phyloP scores from a whole-genome alignment of 2,113 vertebrate genomes.

The Pungitius pungitius region DNA sequence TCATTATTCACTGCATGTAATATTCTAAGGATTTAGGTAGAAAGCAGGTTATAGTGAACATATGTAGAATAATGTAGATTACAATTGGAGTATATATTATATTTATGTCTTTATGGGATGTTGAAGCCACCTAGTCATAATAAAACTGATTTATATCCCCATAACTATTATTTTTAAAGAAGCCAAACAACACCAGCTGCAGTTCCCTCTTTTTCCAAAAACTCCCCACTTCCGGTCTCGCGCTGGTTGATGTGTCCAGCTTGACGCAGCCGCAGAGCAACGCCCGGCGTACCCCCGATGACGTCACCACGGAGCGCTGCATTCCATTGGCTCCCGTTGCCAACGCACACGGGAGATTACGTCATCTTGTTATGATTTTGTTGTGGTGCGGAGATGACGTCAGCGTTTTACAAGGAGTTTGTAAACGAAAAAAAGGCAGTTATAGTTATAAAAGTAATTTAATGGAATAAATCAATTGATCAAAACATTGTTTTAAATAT shows the following conservation, averaged over 20 bases:
- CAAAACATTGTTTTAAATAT: too few species aligned
- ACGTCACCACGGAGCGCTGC: slow-evolving; percentile 19
- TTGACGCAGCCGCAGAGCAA: slow-evolving; percentile 28
- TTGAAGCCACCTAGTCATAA: too few species aligned
- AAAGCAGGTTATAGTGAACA: too few species aligned
- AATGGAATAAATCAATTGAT: neutral
- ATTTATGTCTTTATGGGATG: too few species aligned
- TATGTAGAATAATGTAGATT: too few species aligned
- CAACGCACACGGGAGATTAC: slow-evolving; percentile 30
- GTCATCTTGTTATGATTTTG: slow-evolving; percentile 41
- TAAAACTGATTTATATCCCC: too few species aligned
- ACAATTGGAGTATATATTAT: too few species aligned
- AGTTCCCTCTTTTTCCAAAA: neutral
- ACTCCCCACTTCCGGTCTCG: neutral
- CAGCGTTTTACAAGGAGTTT: slow-evolving; percentile 21
- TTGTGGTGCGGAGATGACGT: slow-evolving; percentile 46
- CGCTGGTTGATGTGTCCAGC: neutral
- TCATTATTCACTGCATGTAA: too few species aligned
- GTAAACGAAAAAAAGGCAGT: slow-evolving; percentile 6
- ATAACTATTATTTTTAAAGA: too few species aligned
- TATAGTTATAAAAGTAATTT: neutral
- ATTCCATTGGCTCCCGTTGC: slow-evolving; percentile 57
- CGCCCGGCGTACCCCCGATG: slow-evolving; percentile 14
- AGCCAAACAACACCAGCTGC: too few species aligned
- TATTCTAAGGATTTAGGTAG: too few species aligned